Conservation (phyloP, 2,797 vertebrate genomes). For the Rhyacichthys aspro region DNA sequence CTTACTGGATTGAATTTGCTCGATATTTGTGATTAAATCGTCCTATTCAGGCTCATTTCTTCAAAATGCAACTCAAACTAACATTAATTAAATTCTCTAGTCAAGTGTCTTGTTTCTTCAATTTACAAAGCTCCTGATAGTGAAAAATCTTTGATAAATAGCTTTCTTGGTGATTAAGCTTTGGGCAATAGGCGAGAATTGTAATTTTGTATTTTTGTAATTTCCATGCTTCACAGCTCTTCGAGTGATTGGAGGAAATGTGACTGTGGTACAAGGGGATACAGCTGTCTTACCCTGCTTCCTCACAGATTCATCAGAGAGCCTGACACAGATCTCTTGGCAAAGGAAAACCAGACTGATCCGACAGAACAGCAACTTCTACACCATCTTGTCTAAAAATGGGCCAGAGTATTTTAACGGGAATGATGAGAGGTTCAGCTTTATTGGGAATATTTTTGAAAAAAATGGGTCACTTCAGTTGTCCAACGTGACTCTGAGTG, state of each 20-base stretch:
- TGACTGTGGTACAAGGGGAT: not conserved
- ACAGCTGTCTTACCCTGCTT: constrained; percentile 25
- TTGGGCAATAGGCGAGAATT: too few relatives aligned
- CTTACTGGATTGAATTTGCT: too few relatives aligned
- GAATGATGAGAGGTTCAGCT: not conserved
- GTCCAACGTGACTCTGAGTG: constrained; percentile 13
- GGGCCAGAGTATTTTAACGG: not conserved
- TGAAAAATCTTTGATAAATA: too few relatives aligned
- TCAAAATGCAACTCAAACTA: too few relatives aligned
- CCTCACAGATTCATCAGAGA: not conserved
- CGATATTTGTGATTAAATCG: too few relatives aligned
- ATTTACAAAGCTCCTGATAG: too few relatives aligned
- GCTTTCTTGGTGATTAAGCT: too few relatives aligned
- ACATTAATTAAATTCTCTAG: too few relatives aligned
- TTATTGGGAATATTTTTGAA: constrained; percentile 19
- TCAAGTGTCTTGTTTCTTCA: too few relatives aligned
- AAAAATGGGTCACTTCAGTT: constrained; percentile 38
- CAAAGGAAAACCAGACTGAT: constrained; percentile 38
- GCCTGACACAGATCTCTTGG: constrained; percentile 55
- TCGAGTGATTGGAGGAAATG: constrained; percentile 10
- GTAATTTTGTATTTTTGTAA: not conserved
- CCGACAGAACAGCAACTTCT: constrained; percentile 15
- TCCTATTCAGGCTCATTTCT: too few relatives aligned
- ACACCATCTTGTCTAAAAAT: rapidly evolving
- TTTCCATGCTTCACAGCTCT: constrained; percentile 22